Conservation (phyloP, 2,113 vertebrate genomes). For the Etheostoma cragini region DNA sequence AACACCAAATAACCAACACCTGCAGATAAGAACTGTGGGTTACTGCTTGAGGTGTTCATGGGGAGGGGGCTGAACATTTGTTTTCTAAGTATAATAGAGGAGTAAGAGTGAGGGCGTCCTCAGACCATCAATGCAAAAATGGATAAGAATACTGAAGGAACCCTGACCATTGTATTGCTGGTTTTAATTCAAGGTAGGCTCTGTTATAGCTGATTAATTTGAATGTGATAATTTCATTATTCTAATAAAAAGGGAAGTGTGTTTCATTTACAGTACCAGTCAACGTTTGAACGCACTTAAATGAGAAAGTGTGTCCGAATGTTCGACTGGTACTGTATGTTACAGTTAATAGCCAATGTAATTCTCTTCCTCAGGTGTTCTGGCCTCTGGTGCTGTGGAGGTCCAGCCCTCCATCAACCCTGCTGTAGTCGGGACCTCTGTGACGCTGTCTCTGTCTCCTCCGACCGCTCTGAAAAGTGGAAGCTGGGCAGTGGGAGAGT, state of each 20-base stretch:
- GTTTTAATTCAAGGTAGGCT: slow-evolving; percentile 45
- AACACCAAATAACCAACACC: slow-evolving; percentile 44
- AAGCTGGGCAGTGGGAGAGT: slow-evolving; percentile 54
- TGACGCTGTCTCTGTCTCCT: slow-evolving; percentile 64
- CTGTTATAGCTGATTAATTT: not conserved
- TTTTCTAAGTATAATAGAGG: slow-evolving; percentile 34
- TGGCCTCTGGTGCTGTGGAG: slow-evolving; percentile 37
- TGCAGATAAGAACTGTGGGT: slow-evolving; percentile 61
- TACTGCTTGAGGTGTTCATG: slow-evolving; percentile 10
- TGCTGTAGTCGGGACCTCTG: slow-evolving; percentile 29
- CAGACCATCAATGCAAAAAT: slow-evolving; percentile 43
- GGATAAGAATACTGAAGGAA: slow-evolving; percentile 36
- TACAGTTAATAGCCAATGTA: not conserved
- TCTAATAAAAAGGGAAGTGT: not conserved
- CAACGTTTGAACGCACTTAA: too few species aligned
- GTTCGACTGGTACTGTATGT: not conserved
- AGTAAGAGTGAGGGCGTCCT: not conserved
- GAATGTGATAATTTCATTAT: not conserved
- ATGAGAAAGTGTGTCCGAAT: not conserved
- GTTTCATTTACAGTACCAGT: not conserved
- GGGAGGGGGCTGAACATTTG: slow-evolving; percentile 44
- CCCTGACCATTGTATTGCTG: slow-evolving; percentile 19
- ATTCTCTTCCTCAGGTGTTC: slow-evolving; percentile 22
- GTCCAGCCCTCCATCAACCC: slow-evolving; percentile 65
- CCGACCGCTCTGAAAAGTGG: slow-evolving; percentile 9